A percentile compares a stretch with the other conserved stretches of the same genome.
Evolutionary conservation across 2,113 vertebrate genomes (phyloP).

Genomic region (Phaethornis superciliosus): DNA sequence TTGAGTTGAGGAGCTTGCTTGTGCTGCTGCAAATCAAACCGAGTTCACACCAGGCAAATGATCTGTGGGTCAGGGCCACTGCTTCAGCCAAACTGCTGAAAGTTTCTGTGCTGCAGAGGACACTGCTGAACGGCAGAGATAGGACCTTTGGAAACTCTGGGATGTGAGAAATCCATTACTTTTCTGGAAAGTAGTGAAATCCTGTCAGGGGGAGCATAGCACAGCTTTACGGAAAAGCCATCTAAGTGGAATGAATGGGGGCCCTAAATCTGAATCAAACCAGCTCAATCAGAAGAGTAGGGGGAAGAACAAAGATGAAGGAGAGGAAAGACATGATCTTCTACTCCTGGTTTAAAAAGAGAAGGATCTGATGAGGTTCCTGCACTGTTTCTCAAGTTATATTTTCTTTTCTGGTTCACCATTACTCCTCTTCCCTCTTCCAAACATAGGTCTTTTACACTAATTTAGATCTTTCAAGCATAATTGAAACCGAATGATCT

Average conservation of each 20-base stretch:
- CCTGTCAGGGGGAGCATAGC: background rate
- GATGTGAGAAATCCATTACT: background rate
- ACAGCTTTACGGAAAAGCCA: background rate
- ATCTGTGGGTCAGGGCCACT: background rate
- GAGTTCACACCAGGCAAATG: background rate
- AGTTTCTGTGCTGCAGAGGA: background rate
- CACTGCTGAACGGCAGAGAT: background rate
- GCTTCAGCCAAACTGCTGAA: background rate
- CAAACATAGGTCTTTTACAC: background rate
- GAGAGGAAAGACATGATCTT: background rate
- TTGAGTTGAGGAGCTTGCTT: background rate
- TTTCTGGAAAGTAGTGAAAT: constrained; percentile 12
- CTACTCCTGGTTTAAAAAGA: background rate
- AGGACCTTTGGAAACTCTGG: background rate
- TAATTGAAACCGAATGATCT: constrained; percentile 27
- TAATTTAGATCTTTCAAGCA: background rate
- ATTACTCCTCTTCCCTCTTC: background rate
- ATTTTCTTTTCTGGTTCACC: background rate
- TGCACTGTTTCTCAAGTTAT: background rate
- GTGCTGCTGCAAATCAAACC: background rate
- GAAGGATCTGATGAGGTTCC: background rate
- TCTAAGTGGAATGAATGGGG: background rate
- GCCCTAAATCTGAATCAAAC: constrained; percentile 25
- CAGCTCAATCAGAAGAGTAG: background rate
- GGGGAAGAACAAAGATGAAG: background rate